These are phyloP conservation scores for Odontocolon sp. DNA, from an alignment of 2,888 invertebrate genomes.

Conservation along the genomic window DNA sequence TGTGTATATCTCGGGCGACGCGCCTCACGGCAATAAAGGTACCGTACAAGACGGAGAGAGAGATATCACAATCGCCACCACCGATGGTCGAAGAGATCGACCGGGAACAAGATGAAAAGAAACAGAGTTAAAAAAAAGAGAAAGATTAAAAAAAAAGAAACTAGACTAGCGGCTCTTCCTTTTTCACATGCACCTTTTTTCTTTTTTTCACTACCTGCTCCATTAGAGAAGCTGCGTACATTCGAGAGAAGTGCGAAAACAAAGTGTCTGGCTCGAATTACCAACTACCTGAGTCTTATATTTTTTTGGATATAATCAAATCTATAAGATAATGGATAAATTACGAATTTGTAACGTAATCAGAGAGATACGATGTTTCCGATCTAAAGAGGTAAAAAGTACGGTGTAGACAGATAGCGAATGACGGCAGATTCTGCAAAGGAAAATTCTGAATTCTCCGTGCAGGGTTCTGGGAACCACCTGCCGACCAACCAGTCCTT, in stretches of 20 bases:
- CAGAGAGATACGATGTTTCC: background rate
- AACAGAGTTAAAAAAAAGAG: slow-evolving; percentile 12
- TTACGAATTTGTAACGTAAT: background rate
- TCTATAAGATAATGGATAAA: background rate
- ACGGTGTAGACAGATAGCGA: background rate
- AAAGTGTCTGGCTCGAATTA: slow-evolving; percentile 43
- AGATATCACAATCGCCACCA: slow-evolving; percentile 33
- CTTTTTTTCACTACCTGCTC: slow-evolving; percentile 23
- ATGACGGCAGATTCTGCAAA: slow-evolving; percentile 33
- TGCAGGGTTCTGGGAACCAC: slow-evolving; percentile 33
- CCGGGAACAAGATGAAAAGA: slow-evolving; percentile 52
- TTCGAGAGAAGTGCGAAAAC: slow-evolving; percentile 54
- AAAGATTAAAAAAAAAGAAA: slow-evolving; percentile 43
- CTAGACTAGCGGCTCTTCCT: slow-evolving; percentile 20
- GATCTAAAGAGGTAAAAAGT: background rate
- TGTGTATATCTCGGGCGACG: slow-evolving; percentile 16
- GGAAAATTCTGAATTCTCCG: slow-evolving; percentile 39
- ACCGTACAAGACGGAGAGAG: slow-evolving; percentile 52
- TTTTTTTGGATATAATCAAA: background rate
- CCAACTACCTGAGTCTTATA: slow-evolving; percentile 10
- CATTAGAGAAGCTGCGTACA: slow-evolving; percentile 23
- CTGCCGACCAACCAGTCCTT: slow-evolving; percentile 40
- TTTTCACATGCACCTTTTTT: background rate
- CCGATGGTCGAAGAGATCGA: slow-evolving; percentile 38
- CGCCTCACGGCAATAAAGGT: slow-evolving; percentile 55